A percentile compares a stretch with the other conserved stretches of the same genome.
Evolutionary conservation across 2,797 vertebrate species (phyloP).

Genomic region (Halcyon chelicuti): DNA sequence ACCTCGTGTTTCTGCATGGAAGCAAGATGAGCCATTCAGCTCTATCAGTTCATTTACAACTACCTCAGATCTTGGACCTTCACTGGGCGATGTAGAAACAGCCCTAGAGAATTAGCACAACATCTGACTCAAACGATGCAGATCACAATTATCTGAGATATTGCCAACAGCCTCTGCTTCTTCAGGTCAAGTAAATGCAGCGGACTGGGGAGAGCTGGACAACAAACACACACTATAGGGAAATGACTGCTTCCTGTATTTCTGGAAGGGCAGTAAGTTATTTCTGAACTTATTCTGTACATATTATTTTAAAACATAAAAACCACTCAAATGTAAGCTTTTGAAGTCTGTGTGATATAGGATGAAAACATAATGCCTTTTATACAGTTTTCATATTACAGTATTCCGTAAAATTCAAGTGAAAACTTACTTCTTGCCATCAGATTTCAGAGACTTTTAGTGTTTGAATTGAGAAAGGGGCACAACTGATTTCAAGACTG

Average conservation of each 20-base stretch:
- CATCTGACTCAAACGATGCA: neutral
- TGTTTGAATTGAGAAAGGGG: neutral
- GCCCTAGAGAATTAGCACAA: neutral
- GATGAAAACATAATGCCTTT: neutral
- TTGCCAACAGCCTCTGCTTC: neutral
- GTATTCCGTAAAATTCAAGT: neutral
- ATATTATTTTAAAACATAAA: neutral
- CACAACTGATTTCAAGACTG: neutral
- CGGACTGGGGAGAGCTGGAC: neutral
- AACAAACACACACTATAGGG: neutral
- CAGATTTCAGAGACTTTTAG: neutral
- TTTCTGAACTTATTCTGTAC: neutral
- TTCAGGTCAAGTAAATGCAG: neutral
- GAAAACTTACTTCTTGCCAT: neutral
- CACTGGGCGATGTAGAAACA: neutral
- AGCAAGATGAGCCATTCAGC: neutral
- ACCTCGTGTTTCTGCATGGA: neutral
- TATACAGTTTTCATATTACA: neutral
- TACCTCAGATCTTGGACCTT: neutral
- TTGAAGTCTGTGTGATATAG: neutral
- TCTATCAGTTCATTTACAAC: neutral
- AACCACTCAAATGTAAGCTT: neutral
- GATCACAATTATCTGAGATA: neutral
- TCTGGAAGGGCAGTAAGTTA: neutral
- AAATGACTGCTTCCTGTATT: neutral